Evolutionary conservation across 2,888 invertebrate genomes (phyloP), one percentile per base, ranked within the genome.

Genomic region (Hetaerina titia): DNA sequence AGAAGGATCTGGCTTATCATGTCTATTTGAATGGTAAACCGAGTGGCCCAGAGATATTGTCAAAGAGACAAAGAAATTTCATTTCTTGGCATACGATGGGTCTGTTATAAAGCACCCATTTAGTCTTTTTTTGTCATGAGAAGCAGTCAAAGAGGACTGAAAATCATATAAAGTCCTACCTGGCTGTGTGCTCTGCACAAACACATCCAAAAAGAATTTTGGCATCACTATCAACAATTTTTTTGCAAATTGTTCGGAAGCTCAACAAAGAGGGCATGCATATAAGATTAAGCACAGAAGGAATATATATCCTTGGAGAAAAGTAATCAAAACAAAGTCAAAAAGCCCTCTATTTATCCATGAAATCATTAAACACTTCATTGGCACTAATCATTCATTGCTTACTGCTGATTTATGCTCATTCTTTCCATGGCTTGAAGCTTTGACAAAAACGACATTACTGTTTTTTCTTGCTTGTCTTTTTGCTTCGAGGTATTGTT

Each of bases 401-500:
- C 69, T 69, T 56, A 69, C 56, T 19, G 45, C 45, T n/a, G 69
- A 56, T 74, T 56, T n/a, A 64, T n/a, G 92, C 45, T 69, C 69
- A 92, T 69, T 92, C 74, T 64, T 56, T 69, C 64, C 56, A 56
- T 19, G 45, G 22, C n/a, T 69, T 11, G 31, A n/a, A 92, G 13
- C 92, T 88, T 69, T n/a, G 7, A 56, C 69, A 9, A 64, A 9
- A 56, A 19, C 45, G 56, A 45, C 95, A 95, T 94, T 95, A 95
- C 25, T 95, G 95, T 95, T 98, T 98, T 97, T 98, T 98, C 97
- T 98, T 98, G 96, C 97, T 97, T 95, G 98, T 97, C 97, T 98
- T 98, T 97, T 98, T 98, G 97, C 97, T 97, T 96, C 98, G 97
- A 96, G 98, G 98, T 96, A 98, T 97, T 96, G 98, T 98, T 96